Conservation (phyloP, 2,797 vertebrate species). For the Eleutherodactylus coqui region DNA sequence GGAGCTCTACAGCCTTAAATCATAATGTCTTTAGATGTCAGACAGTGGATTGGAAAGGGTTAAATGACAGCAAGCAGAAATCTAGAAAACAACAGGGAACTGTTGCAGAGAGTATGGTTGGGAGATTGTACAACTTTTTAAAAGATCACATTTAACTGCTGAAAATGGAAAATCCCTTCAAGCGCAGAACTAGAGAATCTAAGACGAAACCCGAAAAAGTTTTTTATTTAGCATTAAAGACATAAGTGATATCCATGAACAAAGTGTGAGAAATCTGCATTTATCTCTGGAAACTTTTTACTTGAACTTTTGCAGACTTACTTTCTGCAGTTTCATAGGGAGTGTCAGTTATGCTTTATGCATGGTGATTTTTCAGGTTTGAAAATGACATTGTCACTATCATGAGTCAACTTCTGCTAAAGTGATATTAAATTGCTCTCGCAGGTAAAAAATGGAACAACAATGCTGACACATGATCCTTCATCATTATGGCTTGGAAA, state of each 20-base stretch:
- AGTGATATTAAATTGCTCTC: conserved; percentile 17
- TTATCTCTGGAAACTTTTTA: background rate
- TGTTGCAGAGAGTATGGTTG: too few species aligned
- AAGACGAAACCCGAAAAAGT: background rate
- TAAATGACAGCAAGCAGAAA: too few species aligned
- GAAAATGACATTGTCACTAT: conserved; percentile 11
- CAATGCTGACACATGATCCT: conserved; percentile 1
- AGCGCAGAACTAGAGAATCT: background rate
- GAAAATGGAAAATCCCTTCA: background rate
- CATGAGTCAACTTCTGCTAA: conserved; percentile 29
- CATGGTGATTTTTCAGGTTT: conserved; percentile 11
- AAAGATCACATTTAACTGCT: background rate
- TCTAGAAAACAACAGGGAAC: too few species aligned
- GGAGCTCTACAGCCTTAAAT: too few species aligned
- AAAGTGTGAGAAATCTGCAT: background rate
- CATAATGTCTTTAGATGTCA: too few species aligned
- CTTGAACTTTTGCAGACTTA: background rate
- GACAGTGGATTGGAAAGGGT: too few species aligned
- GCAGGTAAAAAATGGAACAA: conserved; percentile 6
- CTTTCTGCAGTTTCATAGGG: background rate
- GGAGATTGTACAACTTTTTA: background rate
- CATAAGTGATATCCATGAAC: background rate
- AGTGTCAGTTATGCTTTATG: background rate
- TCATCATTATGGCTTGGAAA: background rate
- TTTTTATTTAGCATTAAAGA: background rate